phyloP scores from a whole-genome alignment of 2,113 vertebrate genomes.

The Tauraco erythrolophus region DNA sequence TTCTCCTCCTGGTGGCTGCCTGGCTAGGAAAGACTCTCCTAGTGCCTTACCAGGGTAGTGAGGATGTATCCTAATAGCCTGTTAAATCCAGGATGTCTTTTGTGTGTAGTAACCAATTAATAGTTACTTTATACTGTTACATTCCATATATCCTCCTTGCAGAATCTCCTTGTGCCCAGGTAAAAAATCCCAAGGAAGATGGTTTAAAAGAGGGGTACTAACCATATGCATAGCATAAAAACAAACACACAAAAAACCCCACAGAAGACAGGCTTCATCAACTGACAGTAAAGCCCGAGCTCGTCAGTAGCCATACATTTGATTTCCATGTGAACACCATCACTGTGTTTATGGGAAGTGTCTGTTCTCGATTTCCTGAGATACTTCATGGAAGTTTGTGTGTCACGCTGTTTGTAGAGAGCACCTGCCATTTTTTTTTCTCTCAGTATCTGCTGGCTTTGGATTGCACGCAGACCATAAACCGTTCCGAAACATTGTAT shows the following conservation, averaged over 20 bases:
- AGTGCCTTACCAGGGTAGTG: neutral
- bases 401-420: neutral
- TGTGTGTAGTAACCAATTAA: neutral
- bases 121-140: neutral
- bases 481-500: neutral
- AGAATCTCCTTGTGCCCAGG: neutral
- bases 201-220: neutral
- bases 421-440: neutral
- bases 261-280: neutral
- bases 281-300: neutral
- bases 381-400: neutral
- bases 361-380: neutral
- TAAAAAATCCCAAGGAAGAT: neutral
- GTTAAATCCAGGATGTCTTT: neutral
- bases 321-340: neutral
- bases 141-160: neutral
- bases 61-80: neutral
- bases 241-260: neutral
- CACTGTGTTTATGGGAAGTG: neutral
- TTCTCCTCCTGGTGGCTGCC: neutral
- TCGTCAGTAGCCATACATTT: neutral
- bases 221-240: neutral
- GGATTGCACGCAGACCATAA: neutral
- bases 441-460: neutral
- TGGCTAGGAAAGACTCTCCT: neutral